Evolutionary conservation across 2,888 invertebrate species (phyloP).

Genomic region (Plebejus argus): DNA sequence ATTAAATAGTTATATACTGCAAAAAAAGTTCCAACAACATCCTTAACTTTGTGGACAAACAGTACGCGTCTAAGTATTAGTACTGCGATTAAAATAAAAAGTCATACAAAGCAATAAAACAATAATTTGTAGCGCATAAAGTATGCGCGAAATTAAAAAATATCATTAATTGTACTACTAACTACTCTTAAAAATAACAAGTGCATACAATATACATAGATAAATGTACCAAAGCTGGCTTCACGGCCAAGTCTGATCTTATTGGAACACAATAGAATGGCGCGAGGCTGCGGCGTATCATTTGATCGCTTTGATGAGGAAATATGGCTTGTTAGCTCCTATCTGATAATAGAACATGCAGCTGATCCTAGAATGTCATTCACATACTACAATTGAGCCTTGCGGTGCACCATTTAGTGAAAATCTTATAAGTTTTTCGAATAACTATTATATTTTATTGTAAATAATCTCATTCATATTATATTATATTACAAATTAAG

Average conservation of each 20-base stretch:
- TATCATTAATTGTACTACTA: not conserved
- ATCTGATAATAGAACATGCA: not conserved
- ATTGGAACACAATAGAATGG: conserved; percentile 16
- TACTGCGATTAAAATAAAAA: no score
- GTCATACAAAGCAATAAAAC: no score
- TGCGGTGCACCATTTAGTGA: not conserved
- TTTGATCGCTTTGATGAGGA: not conserved
- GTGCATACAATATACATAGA: not conserved
- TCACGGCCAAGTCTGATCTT: conserved; percentile 1
- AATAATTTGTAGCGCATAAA: no score
- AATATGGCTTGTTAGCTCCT: not conserved
- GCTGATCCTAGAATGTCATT: not conserved
- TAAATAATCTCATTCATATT: not conserved
- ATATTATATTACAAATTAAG: not conserved
- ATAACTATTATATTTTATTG: no score
- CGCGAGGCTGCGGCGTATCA: not conserved
- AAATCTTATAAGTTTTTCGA: no score
- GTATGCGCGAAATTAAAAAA: not conserved
- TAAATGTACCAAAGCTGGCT: not conserved
- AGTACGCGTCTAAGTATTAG: no score
- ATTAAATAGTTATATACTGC: not conserved
- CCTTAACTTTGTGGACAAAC: not conserved
- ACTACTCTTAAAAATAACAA: not conserved
- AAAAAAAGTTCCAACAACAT: not conserved
- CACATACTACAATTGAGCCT: not conserved